These are phyloP conservation scores for Apistogramma diplotaenia DNA, from an alignment of 2,113 vertebrate genomes.

Conservation along the genomic window DNA sequence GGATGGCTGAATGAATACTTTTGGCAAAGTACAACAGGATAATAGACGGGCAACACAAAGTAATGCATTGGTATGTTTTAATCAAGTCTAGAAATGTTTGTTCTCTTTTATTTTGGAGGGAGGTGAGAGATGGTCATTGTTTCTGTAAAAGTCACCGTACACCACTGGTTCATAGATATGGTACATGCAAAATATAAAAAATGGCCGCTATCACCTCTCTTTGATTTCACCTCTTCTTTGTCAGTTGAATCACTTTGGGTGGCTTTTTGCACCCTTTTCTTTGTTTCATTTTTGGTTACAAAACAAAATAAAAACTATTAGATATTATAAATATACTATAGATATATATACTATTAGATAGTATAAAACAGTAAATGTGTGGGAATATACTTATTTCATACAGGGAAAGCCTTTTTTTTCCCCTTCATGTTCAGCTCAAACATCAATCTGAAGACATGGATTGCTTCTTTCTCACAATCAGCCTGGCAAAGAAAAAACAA, in stretches of 20 bases:
- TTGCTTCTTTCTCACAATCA: conserved; percentile 64
- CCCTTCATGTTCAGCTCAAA: conserved; percentile 69
- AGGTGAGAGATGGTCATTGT: neutral
- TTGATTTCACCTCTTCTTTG: neutral
- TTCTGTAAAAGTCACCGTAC: neutral
- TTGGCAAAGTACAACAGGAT: neutral
- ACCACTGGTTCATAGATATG: neutral
- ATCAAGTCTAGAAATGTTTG: neutral
- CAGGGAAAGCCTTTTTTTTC: conserved; percentile 54
- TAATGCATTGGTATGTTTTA: neutral
- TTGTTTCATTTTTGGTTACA: neutral
- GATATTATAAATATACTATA: too few species aligned
- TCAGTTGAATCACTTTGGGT: neutral
- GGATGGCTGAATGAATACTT: too few species aligned
- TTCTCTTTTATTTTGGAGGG: neutral
- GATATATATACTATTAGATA: too few species aligned
- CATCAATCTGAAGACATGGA: conserved; percentile 73
- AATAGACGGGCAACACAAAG: neutral
- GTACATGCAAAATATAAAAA: neutral
- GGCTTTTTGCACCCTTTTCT: neutral
- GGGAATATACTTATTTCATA: conserved; percentile 20
- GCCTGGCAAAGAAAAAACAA: conserved; percentile 44
- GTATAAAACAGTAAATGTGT: neutral
- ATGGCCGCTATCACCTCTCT: neutral
- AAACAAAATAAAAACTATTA: too few species aligned